Conservation (phyloP, 2,888 invertebrate species). For the Phaonia tiefii region DNA sequence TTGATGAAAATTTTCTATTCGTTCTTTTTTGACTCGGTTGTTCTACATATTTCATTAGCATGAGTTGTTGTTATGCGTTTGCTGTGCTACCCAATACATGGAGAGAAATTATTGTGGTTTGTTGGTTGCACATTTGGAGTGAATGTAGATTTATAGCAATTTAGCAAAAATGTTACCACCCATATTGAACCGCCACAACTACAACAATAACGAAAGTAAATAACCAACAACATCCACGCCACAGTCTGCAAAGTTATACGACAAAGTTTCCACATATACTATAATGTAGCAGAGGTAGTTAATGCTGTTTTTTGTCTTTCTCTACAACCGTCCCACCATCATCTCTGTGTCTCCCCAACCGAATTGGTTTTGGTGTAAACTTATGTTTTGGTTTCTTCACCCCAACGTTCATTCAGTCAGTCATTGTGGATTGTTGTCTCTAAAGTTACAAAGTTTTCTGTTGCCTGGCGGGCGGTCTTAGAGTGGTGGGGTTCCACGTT, state of each 20-base stretch:
- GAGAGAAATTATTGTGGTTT: slow-evolving; percentile 61
- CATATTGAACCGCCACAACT: slow-evolving; percentile 29
- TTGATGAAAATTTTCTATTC: no score
- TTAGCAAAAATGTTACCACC: slow-evolving; percentile 19
- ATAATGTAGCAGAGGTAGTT: slow-evolving; percentile 43
- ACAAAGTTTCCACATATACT: slow-evolving; percentile 51
- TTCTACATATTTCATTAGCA: slow-evolving; percentile 17
- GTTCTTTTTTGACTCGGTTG: slow-evolving; percentile 17
- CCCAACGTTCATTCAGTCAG: background rate
- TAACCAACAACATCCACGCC: slow-evolving; percentile 10
- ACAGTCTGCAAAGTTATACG: slow-evolving; percentile 64
- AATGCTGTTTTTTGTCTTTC: slow-evolving; percentile 45
- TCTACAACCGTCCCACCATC: background rate
- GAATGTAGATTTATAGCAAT: slow-evolving; percentile 30
- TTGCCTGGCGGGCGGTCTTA: background rate
- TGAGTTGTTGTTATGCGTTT: background rate
- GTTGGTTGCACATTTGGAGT: slow-evolving; percentile 39
- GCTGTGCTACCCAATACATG: slow-evolving; percentile 8
- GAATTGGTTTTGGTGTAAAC: slow-evolving; percentile 16
- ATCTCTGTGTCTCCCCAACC: background rate
- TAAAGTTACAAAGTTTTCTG: slow-evolving; percentile 16
- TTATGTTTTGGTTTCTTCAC: slow-evolving; percentile 4
- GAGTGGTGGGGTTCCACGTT: slow-evolving; percentile 15
- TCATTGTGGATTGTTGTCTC: background rate
- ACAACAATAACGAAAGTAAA: slow-evolving; percentile 10